Percentiles rank a stretch among this genome's conserved stretches.
phyloP scores from a whole-genome alignment of 2,113 vertebrate genomes.

The Herpetotheres cachinnans region DNA sequence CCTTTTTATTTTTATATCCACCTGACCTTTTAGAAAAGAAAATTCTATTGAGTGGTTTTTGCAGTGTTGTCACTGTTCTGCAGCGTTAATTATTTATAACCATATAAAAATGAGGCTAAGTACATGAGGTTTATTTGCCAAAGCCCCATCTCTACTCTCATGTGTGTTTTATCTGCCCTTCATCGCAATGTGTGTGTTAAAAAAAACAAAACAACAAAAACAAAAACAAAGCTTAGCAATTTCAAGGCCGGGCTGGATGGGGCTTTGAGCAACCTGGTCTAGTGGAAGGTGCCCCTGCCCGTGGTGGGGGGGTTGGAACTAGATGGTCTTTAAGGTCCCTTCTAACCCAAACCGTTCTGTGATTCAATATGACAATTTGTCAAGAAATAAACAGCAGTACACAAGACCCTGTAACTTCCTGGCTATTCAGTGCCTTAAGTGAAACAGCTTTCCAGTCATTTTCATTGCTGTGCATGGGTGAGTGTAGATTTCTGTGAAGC shows the following conservation, averaged over 20 bases:
- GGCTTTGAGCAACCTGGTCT: too few relatives aligned
- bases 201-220: background rate
- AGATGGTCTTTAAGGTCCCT: too few relatives aligned
- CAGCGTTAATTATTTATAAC: slow-evolving; percentile 13
- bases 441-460: background rate
- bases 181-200: background rate
- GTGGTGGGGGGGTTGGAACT: too few relatives aligned
- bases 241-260: background rate
- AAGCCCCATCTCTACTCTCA: background rate
- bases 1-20: background rate
- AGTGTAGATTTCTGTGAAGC: background rate
- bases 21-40: background rate
- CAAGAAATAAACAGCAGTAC: slow-evolving; percentile 39
- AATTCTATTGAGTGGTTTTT: background rate
- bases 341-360: too few relatives aligned
- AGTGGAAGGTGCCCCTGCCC: too few relatives aligned
- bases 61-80: background rate
- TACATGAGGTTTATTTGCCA: background rate
- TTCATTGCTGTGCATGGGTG: background rate
- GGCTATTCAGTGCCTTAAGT: background rate
- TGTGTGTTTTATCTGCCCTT: background rate
- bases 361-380: slow-evolving; percentile 11
- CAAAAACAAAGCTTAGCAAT: background rate
- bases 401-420: background rate
- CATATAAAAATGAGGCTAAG: background rate